phyloP scores from a whole-genome alignment of 2,797 vertebrate species.

The Carapus acus region DNA sequence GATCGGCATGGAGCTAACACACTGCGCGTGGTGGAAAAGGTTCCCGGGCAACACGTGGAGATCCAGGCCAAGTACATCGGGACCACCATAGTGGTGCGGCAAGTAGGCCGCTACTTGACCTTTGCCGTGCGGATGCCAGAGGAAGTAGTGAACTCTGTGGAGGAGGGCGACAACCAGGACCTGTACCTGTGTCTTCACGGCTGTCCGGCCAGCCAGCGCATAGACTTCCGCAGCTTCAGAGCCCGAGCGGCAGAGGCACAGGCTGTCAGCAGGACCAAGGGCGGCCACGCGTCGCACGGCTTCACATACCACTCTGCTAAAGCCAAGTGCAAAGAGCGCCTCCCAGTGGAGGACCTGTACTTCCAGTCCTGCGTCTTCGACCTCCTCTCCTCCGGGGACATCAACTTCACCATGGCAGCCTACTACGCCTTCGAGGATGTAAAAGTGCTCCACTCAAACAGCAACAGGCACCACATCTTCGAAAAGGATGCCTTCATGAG shows the following conservation, averaged over 20 bases:
- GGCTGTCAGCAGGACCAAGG: constrained; percentile 40
- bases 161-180: constrained; percentile 89
- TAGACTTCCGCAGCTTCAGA: constrained; percentile 80
- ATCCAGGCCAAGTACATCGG: constrained; percentile 96
- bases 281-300: constrained; percentile 39
- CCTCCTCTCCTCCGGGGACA: constrained; percentile 90
- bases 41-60: constrained; percentile 90
- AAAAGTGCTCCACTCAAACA: constrained; percentile 93
- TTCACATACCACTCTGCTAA: constrained; percentile 85
- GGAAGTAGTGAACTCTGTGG: constrained; percentile 87
- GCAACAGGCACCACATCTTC: constrained; percentile 87
- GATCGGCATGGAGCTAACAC: constrained; percentile 88
- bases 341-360: constrained; percentile 95
- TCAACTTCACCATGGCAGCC: constrained; percentile 98
- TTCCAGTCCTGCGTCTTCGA: constrained; percentile 98
- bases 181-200: constrained; percentile 93
- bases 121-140: constrained; percentile 96
- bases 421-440: constrained; percentile 96
- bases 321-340: constrained; percentile 89
- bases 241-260: constrained; percentile 64
- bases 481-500: constrained; percentile 75
- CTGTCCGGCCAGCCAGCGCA: constrained; percentile 88
- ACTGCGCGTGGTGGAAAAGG: constrained; percentile 89
- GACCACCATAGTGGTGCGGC: constrained; percentile 93
- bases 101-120: constrained; percentile 93